Conservation (phyloP, 2,888 invertebrate species). For the Branchellion lobata region DNA sequence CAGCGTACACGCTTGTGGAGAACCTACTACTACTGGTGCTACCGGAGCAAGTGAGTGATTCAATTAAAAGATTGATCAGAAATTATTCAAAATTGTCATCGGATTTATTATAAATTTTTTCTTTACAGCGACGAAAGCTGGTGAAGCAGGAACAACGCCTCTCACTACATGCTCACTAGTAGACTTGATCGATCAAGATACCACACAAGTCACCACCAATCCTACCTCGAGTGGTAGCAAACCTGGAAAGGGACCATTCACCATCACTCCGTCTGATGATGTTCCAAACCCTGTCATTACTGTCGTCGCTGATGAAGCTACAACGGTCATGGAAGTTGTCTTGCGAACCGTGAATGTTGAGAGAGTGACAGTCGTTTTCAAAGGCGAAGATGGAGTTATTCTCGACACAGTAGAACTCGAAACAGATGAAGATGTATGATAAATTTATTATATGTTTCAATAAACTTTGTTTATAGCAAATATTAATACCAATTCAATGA, state of each 20-base stretch:
- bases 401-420: neutral
- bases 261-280: neutral
- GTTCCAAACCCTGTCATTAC: neutral
- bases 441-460: neutral
- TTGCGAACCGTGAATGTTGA: neutral
- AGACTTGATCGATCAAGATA: neutral
- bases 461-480: no score
- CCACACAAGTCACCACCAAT: neutral
- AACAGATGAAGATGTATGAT: neutral
- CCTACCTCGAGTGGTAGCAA: neutral
- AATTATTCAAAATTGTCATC: no score
- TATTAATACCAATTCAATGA: no score
- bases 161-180: neutral
- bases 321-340: conserved; percentile 8
- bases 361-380: neutral
- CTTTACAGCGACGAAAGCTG: neutral
- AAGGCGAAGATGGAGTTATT: neutral
- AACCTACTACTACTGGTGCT: no score
- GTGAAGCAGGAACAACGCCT: neutral
- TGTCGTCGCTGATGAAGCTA: neutral
- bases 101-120: no score
- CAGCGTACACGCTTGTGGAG: no score
- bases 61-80: no score
- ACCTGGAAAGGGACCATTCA: neutral
- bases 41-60: no score